These are phyloP conservation scores for Cebus imitator DNA, from an alignment of 2,113 vertebrate genomes.

Conservation along the genomic window DNA sequence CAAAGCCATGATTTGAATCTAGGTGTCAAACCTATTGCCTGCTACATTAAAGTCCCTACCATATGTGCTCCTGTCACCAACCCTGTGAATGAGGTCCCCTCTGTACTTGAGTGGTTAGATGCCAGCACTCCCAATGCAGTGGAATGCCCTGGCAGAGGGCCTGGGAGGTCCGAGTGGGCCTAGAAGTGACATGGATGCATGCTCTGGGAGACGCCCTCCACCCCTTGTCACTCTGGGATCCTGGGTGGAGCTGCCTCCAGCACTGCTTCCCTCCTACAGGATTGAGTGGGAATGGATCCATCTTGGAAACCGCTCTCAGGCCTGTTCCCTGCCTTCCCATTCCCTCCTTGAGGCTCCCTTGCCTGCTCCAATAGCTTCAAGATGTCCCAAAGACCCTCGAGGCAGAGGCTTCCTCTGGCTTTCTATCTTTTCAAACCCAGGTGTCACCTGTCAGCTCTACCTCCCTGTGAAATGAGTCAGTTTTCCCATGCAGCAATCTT, in stretches of 20 bases:
- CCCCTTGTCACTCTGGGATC: background rate
- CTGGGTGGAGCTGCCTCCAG: background rate
- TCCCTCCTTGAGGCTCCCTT: background rate
- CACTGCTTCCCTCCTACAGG: background rate
- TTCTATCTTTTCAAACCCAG: background rate
- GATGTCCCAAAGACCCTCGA: background rate
- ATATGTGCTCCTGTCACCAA: background rate
- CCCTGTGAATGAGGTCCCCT: background rate
- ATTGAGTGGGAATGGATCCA: background rate
- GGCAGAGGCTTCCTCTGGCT: background rate
- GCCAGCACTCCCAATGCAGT: background rate
- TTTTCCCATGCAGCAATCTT: background rate
- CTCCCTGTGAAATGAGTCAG: background rate
- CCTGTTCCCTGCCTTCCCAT: background rate
- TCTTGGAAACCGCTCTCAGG: background rate
- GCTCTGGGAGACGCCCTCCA: background rate
- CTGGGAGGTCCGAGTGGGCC: background rate
- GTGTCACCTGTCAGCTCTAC: constrained; percentile 45
- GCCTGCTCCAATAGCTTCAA: background rate
- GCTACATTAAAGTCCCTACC: background rate
- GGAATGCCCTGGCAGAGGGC: background rate
- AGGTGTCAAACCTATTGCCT: background rate
- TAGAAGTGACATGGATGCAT: background rate
- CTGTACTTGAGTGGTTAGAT: background rate
- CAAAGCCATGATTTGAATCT: background rate